Evolutionary conservation across 2,888 invertebrate species (phyloP), one percentile per base, ranked within the genome.

Genomic region (Hyppa rectilinea): DNA sequence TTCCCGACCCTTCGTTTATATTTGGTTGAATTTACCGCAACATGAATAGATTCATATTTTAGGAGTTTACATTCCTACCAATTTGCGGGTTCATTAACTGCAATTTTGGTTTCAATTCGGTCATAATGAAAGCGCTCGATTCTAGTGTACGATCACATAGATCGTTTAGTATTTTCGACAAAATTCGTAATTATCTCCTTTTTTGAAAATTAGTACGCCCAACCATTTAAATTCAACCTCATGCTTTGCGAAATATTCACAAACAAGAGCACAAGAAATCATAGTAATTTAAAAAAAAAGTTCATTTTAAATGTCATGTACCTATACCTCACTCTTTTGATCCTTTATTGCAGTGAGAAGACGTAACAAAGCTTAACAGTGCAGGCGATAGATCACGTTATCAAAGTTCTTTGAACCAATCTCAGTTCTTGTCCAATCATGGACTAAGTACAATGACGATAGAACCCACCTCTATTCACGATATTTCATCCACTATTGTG

Each of bases 381-480:
- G 55, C 55, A 60, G 43, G 43, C 31, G 53, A 79, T 73, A 23
- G n/a, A 73, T 38, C 47, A 31, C n/a, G 26, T 38, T 79, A 59
- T 29, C 49, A 63, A 36, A 3, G 47, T 52, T 52, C 78, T 52
- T 50, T 43, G 52, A 62, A 45, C 29, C 49, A 74, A 73, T 79
- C 55, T 79, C 58, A 43, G 53, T 10, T 17, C 60, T 50, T 23
- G 36, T n/a, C 38, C 38, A 64, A 66, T 65, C 43, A 47, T 29
- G 61, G 61, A 53, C 66, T 52, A 43, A 31, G 26, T 62, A 59
- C 75, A 66, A 49, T 66, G 60, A 52, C 50, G 12, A 29, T 38
- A 50, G n/a, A 26, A 63, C 26, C 45, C 47, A n/a, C 5, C 17
- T 76, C 40, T 40, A 53, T 40, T n/a, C 31, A 49, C 26, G 14